Conservation (phyloP, 2,113 vertebrate species). For the Motacilla alba region DNA sequence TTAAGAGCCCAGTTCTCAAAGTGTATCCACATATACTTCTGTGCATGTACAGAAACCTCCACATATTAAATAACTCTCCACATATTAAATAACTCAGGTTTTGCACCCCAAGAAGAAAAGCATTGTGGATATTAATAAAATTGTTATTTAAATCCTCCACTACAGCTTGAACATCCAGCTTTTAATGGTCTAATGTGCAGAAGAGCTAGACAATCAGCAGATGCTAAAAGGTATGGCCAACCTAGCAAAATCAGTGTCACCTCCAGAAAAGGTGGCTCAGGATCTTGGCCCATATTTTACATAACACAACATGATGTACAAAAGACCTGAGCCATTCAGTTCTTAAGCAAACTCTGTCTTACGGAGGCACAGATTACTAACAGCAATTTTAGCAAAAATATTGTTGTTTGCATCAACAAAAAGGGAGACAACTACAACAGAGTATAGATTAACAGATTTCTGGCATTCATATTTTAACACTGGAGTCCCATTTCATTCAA, state of each 20-base stretch:
- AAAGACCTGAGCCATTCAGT: background rate
- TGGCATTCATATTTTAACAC: background rate
- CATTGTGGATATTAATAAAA: background rate
- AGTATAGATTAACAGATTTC: background rate
- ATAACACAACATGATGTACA: background rate
- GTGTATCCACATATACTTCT: background rate
- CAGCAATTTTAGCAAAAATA: background rate
- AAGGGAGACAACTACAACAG: constrained; percentile 18
- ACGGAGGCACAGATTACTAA: background rate
- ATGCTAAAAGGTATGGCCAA: background rate
- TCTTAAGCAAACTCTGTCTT: background rate
- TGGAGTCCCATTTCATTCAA: constrained; percentile 1
- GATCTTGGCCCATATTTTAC: background rate
- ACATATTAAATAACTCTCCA: background rate
- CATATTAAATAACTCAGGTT: background rate
- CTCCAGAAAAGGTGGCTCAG: background rate
- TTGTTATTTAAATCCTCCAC: background rate
- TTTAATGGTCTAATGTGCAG: background rate
- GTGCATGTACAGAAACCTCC: background rate
- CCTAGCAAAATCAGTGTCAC: background rate
- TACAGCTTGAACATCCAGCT: background rate
- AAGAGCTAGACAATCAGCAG: background rate
- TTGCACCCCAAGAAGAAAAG: background rate
- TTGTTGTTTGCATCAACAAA: background rate
- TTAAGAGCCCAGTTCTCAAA: background rate